phyloP scores from a whole-genome alignment of 2,797 vertebrate species.

The Gambusia yucatana region DNA sequence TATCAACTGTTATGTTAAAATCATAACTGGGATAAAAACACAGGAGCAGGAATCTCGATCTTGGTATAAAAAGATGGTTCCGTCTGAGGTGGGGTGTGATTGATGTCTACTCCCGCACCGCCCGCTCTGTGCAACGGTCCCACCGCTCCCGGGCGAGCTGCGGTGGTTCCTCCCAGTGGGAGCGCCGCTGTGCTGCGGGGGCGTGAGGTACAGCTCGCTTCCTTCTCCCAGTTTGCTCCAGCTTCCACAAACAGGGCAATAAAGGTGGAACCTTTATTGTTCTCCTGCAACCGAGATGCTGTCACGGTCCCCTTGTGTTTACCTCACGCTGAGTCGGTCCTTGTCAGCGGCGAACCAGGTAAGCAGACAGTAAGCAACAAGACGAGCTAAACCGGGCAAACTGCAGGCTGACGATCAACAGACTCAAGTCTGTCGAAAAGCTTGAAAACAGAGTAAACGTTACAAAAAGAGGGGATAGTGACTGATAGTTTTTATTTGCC shows the following conservation, averaged over 20 bases:
- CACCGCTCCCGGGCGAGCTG: not conserved
- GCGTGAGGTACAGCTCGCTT: not conserved
- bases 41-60: not conserved
- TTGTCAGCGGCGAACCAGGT: conserved; percentile 84
- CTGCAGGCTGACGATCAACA: not conserved
- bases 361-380: conserved; percentile 28
- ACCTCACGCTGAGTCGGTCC: conserved; percentile 81
- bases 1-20: not conserved
- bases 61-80: not conserved
- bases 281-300: conserved; percentile 69
- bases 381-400: not conserved
- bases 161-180: conserved; percentile 32
- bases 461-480: not conserved
- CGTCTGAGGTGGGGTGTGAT: not conserved
- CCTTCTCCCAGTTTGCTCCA: conserved; percentile 1
- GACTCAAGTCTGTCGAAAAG: not conserved
- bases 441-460: not conserved
- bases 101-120: not conserved
- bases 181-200: not conserved
- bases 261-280: too few species aligned
- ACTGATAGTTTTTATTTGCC: not conserved
- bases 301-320: conserved; percentile 80
- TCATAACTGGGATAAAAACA: not conserved
- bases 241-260: not conserved
- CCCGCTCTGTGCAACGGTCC: not conserved